Base-by-base conservation (phyloP, 1,140 invertebrate genomes). In the Drosophila mayri region DNA sequence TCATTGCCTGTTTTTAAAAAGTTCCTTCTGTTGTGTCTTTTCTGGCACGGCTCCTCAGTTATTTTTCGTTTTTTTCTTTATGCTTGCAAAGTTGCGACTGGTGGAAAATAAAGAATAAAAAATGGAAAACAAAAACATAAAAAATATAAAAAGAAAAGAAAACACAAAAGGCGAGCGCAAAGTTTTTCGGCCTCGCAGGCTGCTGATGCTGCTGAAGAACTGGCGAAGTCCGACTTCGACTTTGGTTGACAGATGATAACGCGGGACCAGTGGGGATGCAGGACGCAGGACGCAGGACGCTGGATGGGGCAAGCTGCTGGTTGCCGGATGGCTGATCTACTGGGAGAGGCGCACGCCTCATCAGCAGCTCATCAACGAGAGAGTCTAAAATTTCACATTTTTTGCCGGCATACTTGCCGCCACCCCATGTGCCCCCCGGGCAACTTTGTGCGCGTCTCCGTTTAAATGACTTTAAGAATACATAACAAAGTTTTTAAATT, bases 401-500 rank as follows among this genome's bases (percentile, higher is more conserved):
- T 64, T 67, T 65, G 9, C 32, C 12, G 32, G 18, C 18, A 37
- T 54, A 37, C 50, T 54, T 37, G 20, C 12, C 22, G 32, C 52
- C 52, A 22, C 52, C 52, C 52, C 52, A 38, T 16, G 35, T 44
- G 66, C 40, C 54, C 12, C 12, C 46, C 28, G 38, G 49, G 35
- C 64, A 61, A 54, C 47, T 64, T 77, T 44, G 35, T 38, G 14
- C 64, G 55, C 22, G 52, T 50, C 46, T 68, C 52, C 41, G 46
- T 75, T 79, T 65, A 88, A 88, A 88, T 88, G 84, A 88, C 84
- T 88, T 88, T 88, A 88, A 88, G 76, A 88, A 90, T 84, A 79
- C 77, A 67, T 90, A 88, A 90, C 80, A 88, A 88, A 88, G 84
- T 88, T 88, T 87, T 81, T 65, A 88, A 88, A 90, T 88, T 88